Evolutionary conservation across 2,113 vertebrate species (phyloP).

Genomic region (Micromys minutus): DNA sequence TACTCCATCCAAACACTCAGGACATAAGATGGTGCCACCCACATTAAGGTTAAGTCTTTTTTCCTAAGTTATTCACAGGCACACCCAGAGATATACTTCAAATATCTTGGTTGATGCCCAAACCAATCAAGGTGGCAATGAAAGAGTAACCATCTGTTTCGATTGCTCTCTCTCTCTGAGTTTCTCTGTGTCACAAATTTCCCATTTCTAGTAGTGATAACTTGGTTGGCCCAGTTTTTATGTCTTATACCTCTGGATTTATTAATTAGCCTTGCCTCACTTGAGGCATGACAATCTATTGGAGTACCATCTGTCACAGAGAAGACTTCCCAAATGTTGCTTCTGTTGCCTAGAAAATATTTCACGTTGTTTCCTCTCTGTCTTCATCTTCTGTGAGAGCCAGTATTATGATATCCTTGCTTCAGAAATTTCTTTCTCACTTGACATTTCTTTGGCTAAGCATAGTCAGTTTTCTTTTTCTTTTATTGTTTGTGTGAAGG

Average conservation of each 20-base stretch:
- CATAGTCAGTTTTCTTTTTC: neutral
- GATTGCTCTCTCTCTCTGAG: neutral
- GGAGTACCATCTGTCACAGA: neutral
- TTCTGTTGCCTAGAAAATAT: constrained; percentile 22
- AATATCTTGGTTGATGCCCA: neutral
- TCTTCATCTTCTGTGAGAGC: neutral
- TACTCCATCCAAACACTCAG: neutral
- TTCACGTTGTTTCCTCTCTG: neutral
- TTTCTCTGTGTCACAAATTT: constrained; percentile 15
- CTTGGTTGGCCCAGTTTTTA: neutral
- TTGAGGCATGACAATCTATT: neutral
- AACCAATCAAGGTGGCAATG: neutral
- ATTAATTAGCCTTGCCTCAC: constrained; percentile 5
- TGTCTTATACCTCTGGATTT: neutral
- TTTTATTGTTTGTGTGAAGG: neutral
- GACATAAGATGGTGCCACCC: neutral
- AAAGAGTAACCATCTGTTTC: neutral
- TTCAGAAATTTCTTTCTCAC: neutral
- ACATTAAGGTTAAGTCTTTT: neutral
- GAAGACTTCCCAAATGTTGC: neutral
- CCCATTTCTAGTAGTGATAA: constrained; percentile 25
- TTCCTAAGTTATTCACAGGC: neutral
- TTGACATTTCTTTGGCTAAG: neutral
- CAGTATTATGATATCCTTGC: neutral
- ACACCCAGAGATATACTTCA: neutral